A percentile compares a stretch with the other conserved stretches of the same genome.
phyloP scores from a whole-genome alignment of 2,888 invertebrate genomes.

The Phyllotreta cruciferae region DNA sequence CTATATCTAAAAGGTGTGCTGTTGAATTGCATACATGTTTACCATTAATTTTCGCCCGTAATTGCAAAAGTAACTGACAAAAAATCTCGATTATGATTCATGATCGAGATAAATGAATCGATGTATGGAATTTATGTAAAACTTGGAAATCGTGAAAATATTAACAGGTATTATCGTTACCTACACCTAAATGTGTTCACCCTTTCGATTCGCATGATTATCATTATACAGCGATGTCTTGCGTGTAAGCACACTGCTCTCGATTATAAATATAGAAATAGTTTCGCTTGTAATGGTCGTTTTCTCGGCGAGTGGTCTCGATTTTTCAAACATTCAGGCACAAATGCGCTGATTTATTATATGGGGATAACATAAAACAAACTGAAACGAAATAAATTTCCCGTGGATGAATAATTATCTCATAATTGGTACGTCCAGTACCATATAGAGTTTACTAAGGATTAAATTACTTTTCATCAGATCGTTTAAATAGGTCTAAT shows the following conservation, averaged over 20 bases:
- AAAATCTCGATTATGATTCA: too few relatives aligned
- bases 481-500: too few relatives aligned
- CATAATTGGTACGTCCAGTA: conserved; percentile 13
- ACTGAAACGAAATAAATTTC: conserved; percentile 10
- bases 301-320: conserved; percentile 16
- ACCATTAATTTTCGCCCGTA: too few relatives aligned
- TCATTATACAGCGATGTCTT: conserved; percentile 1
- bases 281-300: conserved; percentile 12
- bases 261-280: conserved; percentile 13
- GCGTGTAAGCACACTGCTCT: neutral
- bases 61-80: too few relatives aligned
- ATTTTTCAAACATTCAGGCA: conserved; percentile 6
- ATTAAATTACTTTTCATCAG: conserved; percentile 4
- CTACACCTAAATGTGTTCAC: too few relatives aligned
- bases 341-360: conserved; percentile 16
- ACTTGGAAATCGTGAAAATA: too few relatives aligned
- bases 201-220: neutral
- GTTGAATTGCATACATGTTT: neutral
- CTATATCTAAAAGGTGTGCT: conserved; percentile 7
- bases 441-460: conserved; percentile 13
- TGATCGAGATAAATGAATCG: too few relatives aligned
- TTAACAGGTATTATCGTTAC: too few relatives aligned
- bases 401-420: conserved; percentile 10
- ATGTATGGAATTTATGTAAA: too few relatives aligned
- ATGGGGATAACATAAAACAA: neutral